phyloP scores from a whole-genome alignment of 2,888 invertebrate genomes.

The Nephrotoma guestfalica region DNA sequence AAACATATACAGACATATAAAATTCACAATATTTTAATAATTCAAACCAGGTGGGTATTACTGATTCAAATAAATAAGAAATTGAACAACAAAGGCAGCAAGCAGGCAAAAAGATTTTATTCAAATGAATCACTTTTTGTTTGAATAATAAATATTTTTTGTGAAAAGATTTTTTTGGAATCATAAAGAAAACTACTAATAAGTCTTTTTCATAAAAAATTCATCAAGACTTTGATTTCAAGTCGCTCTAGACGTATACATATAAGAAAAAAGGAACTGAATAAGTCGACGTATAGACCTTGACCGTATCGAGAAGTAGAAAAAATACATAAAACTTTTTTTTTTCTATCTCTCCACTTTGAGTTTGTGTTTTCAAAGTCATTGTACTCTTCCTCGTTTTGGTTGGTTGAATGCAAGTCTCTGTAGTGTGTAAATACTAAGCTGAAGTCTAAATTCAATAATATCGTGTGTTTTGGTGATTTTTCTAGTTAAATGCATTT shows the following conservation, averaged over 20 bases:
- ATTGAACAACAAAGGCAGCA: not conserved
- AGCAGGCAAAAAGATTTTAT: not conserved
- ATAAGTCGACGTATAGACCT: not conserved
- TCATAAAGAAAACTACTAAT: not conserved
- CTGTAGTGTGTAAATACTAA: not conserved
- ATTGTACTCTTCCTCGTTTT: not conserved
- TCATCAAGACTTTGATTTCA: not conserved
- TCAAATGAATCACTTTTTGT: not conserved
- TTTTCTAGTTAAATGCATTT: not conserved
- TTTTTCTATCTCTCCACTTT: not conserved
- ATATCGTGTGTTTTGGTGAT: not conserved
- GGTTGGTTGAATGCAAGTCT: not conserved
- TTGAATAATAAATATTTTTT: not conserved
- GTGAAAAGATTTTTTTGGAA: not conserved
- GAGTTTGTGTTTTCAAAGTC: not conserved
- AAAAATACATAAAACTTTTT: not conserved
- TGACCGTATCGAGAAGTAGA: not conserved
- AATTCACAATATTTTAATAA: not conserved
- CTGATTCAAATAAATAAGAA: not conserved
- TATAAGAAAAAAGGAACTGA: not conserved
- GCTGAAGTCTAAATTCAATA: not conserved
- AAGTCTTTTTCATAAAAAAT: not conserved
- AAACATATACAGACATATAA: not conserved
- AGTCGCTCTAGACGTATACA: not conserved
- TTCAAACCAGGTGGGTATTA: not conserved